Evolutionary conservation across 2,888 invertebrate species (phyloP).

Genomic region (Esperia sulphurella): DNA sequence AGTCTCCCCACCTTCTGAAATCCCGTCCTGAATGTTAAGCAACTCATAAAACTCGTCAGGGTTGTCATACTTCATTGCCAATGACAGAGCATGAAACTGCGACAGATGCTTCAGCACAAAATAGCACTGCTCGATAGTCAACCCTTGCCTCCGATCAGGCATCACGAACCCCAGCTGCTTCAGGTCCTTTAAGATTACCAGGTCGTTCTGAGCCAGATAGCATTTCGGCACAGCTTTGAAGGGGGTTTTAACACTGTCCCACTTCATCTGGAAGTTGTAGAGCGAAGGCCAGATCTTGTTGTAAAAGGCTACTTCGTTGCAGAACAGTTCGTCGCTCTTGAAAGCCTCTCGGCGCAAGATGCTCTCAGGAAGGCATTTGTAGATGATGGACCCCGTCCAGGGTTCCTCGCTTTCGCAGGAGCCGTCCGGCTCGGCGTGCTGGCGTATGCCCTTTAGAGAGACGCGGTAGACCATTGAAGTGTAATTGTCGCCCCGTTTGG

Average conservation of each 20-base stretch:
- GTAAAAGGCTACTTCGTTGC: constrained; percentile 86
- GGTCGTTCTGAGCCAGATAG: constrained; percentile 78
- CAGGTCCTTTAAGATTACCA: constrained; percentile 81
- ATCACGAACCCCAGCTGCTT: constrained; percentile 80
- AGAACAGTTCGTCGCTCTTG: constrained; percentile 84
- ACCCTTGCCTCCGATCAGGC: constrained; percentile 81
- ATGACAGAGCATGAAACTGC: constrained; percentile 82
- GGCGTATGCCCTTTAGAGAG: constrained; percentile 73
- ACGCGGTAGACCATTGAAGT: constrained; percentile 86
- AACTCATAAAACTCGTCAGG: constrained; percentile 77
- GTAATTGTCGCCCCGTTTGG: constrained; percentile 86
- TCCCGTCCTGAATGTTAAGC: constrained; percentile 63
- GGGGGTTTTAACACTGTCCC: constrained; percentile 53
- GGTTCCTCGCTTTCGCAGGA: constrained; percentile 53
- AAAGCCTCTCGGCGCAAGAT: constrained; percentile 82
- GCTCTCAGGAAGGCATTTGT: constrained; percentile 85
- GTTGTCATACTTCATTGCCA: constrained; percentile 80
- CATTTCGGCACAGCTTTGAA: constrained; percentile 81
- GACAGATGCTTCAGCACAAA: constrained; percentile 80
- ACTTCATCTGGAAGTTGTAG: constrained; percentile 74
- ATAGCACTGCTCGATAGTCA: constrained; percentile 80
- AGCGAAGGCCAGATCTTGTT: constrained; percentile 85
- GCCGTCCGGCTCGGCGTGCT: constrained; percentile 43
- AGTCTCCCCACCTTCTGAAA: constrained; percentile 56
- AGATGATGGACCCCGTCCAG: constrained; percentile 84